Base-by-base conservation (phyloP, 2,888 invertebrate species). In the Deilephila elpenor region DNA sequence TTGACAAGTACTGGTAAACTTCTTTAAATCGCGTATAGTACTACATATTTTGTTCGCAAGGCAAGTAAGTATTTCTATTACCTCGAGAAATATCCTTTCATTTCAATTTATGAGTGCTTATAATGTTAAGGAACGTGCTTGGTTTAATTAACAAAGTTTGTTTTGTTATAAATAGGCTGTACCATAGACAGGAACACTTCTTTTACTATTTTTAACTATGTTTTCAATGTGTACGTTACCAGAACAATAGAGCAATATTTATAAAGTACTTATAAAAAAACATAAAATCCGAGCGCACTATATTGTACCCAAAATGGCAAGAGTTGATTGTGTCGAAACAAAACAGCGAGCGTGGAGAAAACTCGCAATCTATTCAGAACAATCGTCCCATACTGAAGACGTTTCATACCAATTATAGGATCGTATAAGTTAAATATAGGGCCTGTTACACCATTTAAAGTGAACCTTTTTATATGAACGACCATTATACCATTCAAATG, bases 401-500 rank as follows among this genome's bases (percentile, higher is more conserved):
- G 75, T 80, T 79, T 79, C 75, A 81, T 82, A 78, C 84, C 84
- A 82, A 84, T 83, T 86, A 86, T 80, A 83, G 85, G 81, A 82
- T 76, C 75, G 78, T 82, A 81, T 79, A 76, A 77, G 83, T 85
- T 88, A 88, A 90, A 91, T 90, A 90, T 90, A 90, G 83, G 82
- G 78, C 77, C 80, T 83, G 86, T 81, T 86, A 85, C 84, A 82
- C 84, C 83, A 83, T 85, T 82, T 83, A 77, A 76, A 82, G 82
- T 80, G 79, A 79, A 76, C 17, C 73, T 70, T 70, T 71, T 71
- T 71, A 71, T 71, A 60, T 59, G 60, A 67, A 67, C 67, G 67
- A 60, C 59, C 60, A 71, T 85, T 83, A 80, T 78, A 83, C 86
- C 86, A 90, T 91, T 89, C 89, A 91, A 87, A 89, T 88, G 88